Evolutionary conservation across 2,888 invertebrate genomes (phyloP), one percentile per base, ranked within the genome.

Genomic region (Camptogramma bilineatum): DNA sequence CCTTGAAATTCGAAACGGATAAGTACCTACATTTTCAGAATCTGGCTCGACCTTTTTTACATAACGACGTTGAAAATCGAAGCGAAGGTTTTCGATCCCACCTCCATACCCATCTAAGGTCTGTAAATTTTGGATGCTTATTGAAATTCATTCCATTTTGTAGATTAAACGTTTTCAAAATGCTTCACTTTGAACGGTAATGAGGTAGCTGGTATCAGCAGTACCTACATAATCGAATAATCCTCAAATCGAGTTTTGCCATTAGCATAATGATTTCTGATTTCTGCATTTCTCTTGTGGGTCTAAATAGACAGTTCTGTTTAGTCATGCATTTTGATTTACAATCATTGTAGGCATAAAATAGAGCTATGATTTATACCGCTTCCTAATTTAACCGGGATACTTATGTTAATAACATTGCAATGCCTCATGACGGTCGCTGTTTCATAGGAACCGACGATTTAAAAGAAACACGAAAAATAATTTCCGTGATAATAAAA

Each of bases 1-100:
- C 75, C 74, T 74, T 80, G 73, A 76, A 75, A 76, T 79, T 73
- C 72, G 66, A 75, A 73, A 73, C 71, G 71, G 75, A 79, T 77
- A 77, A 21, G 46, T 70, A 76, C 51, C 28, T 69, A 53, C 73
- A 50, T 73, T 74, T 71, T 64, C 59, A 56, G 68, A 69, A 68
- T 76, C 64, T 72, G 70, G 60, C 53, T 66, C 62, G 72, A 76
- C 75, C 78, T 76, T 80, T 79, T 79, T 75, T 74, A 72, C 71
- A 70, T 76, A 76, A 79, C 75, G 72, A 71, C 67, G 70, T 73
- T 73, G 74, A 70, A 68, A 73, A 73, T 73, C 69, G 73, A 64
- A 65, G 42, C 53, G 61, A 61, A 53, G 50, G 48, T 60, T 61
- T 54, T 52, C 42, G 44, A 61, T 65, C 50, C 57, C 39, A 60